Base-by-base conservation (phyloP, 2,113 vertebrate genomes). In the Lophotis ruficrista region DNA sequence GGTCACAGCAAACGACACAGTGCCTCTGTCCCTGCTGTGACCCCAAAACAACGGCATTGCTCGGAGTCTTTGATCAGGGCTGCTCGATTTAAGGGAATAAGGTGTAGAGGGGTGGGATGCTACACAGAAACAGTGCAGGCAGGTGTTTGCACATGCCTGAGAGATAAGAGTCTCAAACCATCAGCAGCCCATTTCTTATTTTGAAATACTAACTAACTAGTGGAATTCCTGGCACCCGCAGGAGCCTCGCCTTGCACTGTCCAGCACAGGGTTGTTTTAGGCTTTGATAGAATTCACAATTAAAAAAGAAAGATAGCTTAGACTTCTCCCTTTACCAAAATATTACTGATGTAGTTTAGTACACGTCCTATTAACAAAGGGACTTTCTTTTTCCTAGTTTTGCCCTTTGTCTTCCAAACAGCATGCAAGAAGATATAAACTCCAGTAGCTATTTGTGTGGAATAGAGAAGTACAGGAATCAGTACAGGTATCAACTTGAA, bases 351-450 rank as follows among this genome's bases (percentile, higher is more conserved):
- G n/a, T 8, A 24, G 20, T 25, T 73, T 11, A 71, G 48, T 5
- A 19, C 2, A 0, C 13, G 14, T 13, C 41, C 53, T 25, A 37
- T 51, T 66, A 60, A 10, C 28, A 35, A 72, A 72, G 18, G 28
- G 41, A 19, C 47, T 78, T 77, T 50, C 17, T 65, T 65, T 38
- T 62, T 51, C 48, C 33, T 35, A 51, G 22, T 35, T 72, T 57
- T 73, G 24, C 20, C 47, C 47, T 78, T 53, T 45, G 23, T 27
- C 28, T 89, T 50, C 47, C n/a, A 50, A 65, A 54, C 4, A 33
- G 30, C 9, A 4, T 13, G 22, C 0, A 1, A 85, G n/a, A 37
- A 14, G 24, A 35, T 6, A 6, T 0, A 33, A 43, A 43, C 38
- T 33, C 69, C 37, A 41, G n/a, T 10, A 20, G 37, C 61, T 64